A percentile compares a stretch with the other conserved stretches of the same genome.
These are phyloP conservation scores for Acipenser ruthenus DNA, from an alignment of 2,797 vertebrate genomes.

Conservation along the genomic window DNA sequence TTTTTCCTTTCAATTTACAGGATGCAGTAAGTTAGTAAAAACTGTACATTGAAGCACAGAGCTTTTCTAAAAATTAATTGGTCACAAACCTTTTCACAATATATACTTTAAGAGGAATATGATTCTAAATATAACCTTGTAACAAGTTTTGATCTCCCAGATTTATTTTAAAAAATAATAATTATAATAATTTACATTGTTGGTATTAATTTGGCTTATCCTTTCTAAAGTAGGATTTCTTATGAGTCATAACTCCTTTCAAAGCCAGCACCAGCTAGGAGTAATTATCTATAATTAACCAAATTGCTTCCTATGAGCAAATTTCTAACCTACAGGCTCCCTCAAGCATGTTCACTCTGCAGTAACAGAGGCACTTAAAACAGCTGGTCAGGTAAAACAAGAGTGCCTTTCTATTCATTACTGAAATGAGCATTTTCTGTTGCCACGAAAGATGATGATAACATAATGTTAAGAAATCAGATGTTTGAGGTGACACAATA, in stretches of 20 bases:
- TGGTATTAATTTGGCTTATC: too few species aligned
- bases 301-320: neutral
- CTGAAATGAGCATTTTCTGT: neutral
- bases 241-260: constrained; percentile 4
- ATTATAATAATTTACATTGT: neutral
- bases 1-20: neutral
- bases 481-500: too few species aligned
- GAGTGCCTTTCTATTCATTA: constrained; percentile 10
- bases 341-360: constrained; percentile 28
- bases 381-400: constrained; percentile 10
- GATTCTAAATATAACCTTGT: too few species aligned
- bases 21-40: too few species aligned
- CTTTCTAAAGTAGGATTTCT: neutral
- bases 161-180: neutral
- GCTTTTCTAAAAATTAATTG: too few species aligned
- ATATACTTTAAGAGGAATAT: too few species aligned
- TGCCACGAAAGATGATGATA: neutral
- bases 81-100: too few species aligned
- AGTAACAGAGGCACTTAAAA: constrained; percentile 13
- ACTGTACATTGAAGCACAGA: too few species aligned
- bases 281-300: constrained; percentile 2
- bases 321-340: constrained; percentile 8
- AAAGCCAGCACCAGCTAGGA: constrained; percentile 19
- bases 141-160: neutral
- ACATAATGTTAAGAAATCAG: neutral